These are phyloP conservation scores for Nemurella pictetii DNA, from an alignment of 2,888 invertebrate genomes.

Conservation along the genomic window DNA sequence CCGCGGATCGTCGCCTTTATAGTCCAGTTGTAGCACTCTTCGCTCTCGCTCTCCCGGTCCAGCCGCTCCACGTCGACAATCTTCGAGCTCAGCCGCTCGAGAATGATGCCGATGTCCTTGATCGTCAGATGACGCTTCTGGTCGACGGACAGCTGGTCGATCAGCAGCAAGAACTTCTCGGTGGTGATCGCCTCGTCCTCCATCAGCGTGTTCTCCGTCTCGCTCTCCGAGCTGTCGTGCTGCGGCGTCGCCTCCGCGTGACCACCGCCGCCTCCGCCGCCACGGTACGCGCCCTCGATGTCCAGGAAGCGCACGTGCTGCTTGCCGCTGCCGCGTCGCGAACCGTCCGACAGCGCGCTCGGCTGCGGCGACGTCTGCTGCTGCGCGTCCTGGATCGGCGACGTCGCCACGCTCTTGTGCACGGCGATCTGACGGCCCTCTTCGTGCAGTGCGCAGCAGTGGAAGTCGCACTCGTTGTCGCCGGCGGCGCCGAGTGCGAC, in stretches of 20 bases:
- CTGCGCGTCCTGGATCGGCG: slow-evolving; percentile 82
- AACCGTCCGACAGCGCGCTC: slow-evolving; percentile 48
- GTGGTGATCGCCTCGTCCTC: slow-evolving; percentile 88
- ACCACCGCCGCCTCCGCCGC: slow-evolving; percentile 51
- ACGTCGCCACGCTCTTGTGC: slow-evolving; percentile 90
- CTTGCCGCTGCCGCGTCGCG: slow-evolving; percentile 45
- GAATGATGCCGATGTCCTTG: slow-evolving; percentile 93
- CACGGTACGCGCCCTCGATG: slow-evolving; percentile 59
- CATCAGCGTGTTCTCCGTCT: slow-evolving; percentile 90
- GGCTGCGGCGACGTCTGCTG: slow-evolving; percentile 54
- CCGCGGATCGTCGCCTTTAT: slow-evolving; percentile 94
- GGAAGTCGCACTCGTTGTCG: slow-evolving; percentile 86
- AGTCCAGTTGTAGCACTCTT: slow-evolving; percentile 95
- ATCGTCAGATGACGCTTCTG: slow-evolving; percentile 90
- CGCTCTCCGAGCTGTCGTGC: slow-evolving; percentile 77
- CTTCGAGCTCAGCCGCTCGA: slow-evolving; percentile 89
- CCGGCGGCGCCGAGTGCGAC: slow-evolving; percentile 63
- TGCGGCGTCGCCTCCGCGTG: slow-evolving; percentile 43
- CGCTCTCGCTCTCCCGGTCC: slow-evolving; percentile 89
- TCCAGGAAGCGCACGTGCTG: slow-evolving; percentile 77
- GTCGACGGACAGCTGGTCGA: slow-evolving; percentile 90
- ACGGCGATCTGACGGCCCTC: slow-evolving; percentile 90
- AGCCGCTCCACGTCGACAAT: slow-evolving; percentile 91
- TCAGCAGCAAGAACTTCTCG: slow-evolving; percentile 89
- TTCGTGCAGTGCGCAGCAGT: slow-evolving; percentile 92